Evolutionary conservation across 2,797 vertebrate species (phyloP), one percentile per base, ranked within the genome.

Genomic region (Galago senegalensis): DNA sequence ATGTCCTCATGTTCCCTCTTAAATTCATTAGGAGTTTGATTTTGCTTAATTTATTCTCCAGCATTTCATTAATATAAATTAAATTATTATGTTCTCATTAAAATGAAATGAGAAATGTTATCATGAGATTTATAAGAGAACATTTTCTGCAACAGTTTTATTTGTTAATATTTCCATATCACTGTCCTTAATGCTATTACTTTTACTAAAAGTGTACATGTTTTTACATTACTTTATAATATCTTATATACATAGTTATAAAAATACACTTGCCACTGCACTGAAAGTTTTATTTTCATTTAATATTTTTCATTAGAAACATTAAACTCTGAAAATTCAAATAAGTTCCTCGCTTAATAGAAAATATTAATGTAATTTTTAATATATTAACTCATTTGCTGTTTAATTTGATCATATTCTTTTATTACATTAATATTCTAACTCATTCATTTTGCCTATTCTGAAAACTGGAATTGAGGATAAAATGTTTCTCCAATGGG

Each of bases 31-130:
- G 87, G 49, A 93, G 65, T 88, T 43, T 87, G 92, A 97, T 97
- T 97, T 97, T 92, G 17, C 56, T 95, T 96, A 97, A 97, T 96
- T 96, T 96, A 96, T 96, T 97, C 88, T 83, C 85, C 87, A 97
- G 97, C 60, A 95, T 96, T 97, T 97, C 92, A 97, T 95, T 96
- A 97, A 95, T 96, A 95, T 97, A 97, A 97, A 97, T 95, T 95
- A 95, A 98, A 95, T 96, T 94, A 94, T 87, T 90, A 85, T 94
- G 81, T 94, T 94, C 92, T 96, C 79, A 97, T 97, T 97, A 96
- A 96, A 94, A 91, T 94, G 17, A 96, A 95, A 97, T 97, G 73
- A 96, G 73, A 96, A 86, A 76, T 91, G 34, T 80, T 94, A 87
- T 89, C 75, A 82, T 81, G 85, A 94, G 79, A 93, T 81, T 95